Base-by-base conservation (phyloP, 2,113 vertebrate species). In the Athene noctua region DNA sequence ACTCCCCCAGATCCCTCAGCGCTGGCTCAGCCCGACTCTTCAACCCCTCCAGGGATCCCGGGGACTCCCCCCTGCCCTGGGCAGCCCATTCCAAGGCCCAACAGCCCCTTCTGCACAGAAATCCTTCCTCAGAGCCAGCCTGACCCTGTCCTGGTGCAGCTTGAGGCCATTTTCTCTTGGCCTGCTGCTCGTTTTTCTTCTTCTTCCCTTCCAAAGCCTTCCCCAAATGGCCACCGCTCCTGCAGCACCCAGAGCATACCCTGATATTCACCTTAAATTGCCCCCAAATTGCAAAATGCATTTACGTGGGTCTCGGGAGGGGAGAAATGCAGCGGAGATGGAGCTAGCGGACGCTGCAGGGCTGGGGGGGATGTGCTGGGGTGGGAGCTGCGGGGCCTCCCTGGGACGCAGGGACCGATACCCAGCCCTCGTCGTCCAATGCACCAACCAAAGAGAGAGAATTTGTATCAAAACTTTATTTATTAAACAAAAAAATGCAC, bases 381-480 rank as follows among this genome's bases (percentile, higher is more conserved):
- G 16, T 16, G 27, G 66, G 49, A 51, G 47, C 15, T 4, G 55
- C 3, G 8, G 36, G 47, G 18, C 3, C 6, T 17, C 52, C 8
- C 54, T 9, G 26, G 29, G 36, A 15, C 2, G 30, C 18, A 5
- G 23, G 17, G 13, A 54, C 26, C 1, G 4, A 15, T 10, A 18
- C 20, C 26, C 9, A 1, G 30, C 0, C 27, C 52, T 15, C 5
- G 26, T 15, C 2, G 2, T 15, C 22, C 42, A 75, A 32, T 2
- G 10, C 1, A 20, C 19, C 30, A 15, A n/a, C 7, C 86, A 10
- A 18, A 29, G n/a, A 66, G 54, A 75, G 59, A 44, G 23, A 14
- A 66, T 98, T 99, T 98, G 97, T 99, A 99, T 99, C 99, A 99
- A 99, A 99, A 99, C 98, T 99, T 99, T 99, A 99, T 99, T 99